Percentiles rank a stretch among this genome's conserved stretches.
Evolutionary conservation across 2,113 vertebrate genomes (phyloP).

Genomic region (Psittacara wagleri): DNA sequence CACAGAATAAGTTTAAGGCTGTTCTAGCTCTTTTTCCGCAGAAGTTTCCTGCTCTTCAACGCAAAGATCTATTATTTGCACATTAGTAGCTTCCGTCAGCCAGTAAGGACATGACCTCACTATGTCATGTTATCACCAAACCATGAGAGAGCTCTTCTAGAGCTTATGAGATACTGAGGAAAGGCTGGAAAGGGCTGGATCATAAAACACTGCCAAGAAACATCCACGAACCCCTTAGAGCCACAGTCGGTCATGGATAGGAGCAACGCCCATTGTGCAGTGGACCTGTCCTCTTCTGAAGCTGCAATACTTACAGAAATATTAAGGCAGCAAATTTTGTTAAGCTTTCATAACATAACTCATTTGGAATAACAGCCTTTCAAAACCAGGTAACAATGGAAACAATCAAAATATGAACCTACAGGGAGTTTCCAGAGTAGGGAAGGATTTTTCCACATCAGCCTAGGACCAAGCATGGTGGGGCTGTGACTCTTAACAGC

Average conservation of each 20-base stretch:
- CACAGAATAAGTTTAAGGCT: neutral
- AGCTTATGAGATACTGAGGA: neutral
- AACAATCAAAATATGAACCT: neutral
- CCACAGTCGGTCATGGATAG: neutral
- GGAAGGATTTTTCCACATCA: neutral
- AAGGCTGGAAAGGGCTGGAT: neutral
- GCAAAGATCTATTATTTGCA: neutral
- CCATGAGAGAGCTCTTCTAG: neutral
- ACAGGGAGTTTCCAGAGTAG: neutral
- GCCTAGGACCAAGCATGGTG: neutral
- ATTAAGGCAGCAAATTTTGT: neutral
- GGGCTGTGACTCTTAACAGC: neutral
- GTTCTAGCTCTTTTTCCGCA: neutral
- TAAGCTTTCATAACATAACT: neutral
- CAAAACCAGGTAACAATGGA: neutral
- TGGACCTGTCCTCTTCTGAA: neutral
- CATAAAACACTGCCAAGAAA: neutral
- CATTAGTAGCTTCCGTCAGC: neutral
- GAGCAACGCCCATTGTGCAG: neutral
- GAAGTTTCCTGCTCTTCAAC: neutral
- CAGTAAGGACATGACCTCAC: neutral
- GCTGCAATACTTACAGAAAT: neutral
- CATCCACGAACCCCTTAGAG: accelerated
- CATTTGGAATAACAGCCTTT: neutral
- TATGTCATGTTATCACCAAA: neutral